These are phyloP conservation scores for Microctenopoma steveboyesi DNA, from an alignment of 2,797 vertebrate species.

Conservation along the genomic window DNA sequence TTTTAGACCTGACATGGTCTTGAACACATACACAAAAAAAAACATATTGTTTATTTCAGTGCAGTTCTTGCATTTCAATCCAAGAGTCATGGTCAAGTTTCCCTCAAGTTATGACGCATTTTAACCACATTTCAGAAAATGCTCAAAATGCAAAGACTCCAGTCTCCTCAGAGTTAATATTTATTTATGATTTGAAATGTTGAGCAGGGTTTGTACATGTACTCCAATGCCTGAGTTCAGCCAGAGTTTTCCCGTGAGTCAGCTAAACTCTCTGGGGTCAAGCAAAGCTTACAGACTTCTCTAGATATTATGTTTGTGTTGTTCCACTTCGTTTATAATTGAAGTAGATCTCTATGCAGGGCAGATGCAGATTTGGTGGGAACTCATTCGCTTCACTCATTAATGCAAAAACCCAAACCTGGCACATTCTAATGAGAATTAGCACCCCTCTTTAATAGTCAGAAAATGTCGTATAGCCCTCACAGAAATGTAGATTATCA, in stretches of 20 bases:
- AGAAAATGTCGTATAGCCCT: conserved; percentile 21
- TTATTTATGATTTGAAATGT: too few relatives aligned
- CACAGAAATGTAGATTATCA: conserved; percentile 3
- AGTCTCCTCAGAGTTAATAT: too few relatives aligned
- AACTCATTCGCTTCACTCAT: conserved; percentile 17
- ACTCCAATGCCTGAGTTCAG: neutral
- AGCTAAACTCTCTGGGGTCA: conserved; percentile 34
- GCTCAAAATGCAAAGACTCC: too few relatives aligned
- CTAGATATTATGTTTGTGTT: conserved; percentile 25
- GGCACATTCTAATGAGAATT: conserved; percentile 41
- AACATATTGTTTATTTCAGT: neutral
- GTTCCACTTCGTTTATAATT: conserved; percentile 29
- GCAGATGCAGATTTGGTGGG: conserved; percentile 47
- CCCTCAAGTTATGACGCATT: neutral
- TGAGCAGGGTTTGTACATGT: too few relatives aligned
- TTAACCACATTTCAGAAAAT: neutral
- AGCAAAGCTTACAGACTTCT: conserved; percentile 26
- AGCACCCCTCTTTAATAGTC: conserved; percentile 36
- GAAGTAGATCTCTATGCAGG: conserved; percentile 14
- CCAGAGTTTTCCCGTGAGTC: conserved; percentile 15
- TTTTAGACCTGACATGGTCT: neutral
- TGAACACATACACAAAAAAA: neutral
- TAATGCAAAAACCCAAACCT: conserved; percentile 37
- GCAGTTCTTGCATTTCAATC: neutral
- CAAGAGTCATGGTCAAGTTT: neutral